phyloP scores from a whole-genome alignment of 2,797 vertebrate genomes.

The Acanthornis magna region DNA sequence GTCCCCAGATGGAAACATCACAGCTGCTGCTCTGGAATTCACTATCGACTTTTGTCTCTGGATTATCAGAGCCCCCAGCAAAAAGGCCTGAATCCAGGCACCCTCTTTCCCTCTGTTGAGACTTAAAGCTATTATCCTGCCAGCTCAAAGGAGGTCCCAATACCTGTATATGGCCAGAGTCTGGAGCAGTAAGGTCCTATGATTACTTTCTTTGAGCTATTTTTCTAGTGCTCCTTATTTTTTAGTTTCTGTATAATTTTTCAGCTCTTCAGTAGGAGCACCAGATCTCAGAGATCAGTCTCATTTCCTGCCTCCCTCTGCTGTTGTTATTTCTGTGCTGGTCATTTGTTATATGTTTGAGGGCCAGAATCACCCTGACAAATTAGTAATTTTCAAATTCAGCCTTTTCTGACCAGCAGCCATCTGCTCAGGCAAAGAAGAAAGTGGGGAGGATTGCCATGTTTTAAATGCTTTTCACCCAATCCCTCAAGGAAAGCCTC shows the following conservation, averaged over 20 bases:
- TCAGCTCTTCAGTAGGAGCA: not conserved
- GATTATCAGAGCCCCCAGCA: slow-evolving; percentile 56
- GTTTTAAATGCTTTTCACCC: slow-evolving; percentile 51
- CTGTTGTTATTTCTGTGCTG: not conserved
- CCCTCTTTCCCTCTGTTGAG: not conserved
- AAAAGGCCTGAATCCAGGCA: slow-evolving; percentile 44
- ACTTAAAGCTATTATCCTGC: slow-evolving; percentile 1
- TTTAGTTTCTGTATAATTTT: not conserved
- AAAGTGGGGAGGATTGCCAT: not conserved
- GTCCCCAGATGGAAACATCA: slow-evolving; percentile 71
- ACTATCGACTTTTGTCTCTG: slow-evolving; percentile 63
- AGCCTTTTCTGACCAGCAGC: slow-evolving; percentile 27
- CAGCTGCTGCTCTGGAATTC: slow-evolving; percentile 68
- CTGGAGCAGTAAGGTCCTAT: not conserved
- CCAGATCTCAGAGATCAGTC: not conserved
- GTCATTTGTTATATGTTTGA: not conserved
- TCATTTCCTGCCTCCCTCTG: not conserved
- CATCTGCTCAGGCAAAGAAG: slow-evolving; percentile 47
- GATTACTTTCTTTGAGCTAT: not conserved
- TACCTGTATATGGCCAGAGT: not conserved
- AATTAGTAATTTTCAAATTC: slow-evolving; percentile 19
- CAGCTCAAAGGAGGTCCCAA: slow-evolving; percentile 9
- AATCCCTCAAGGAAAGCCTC: slow-evolving; percentile 13
- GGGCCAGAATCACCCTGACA: not conserved
- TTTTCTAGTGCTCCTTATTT: not conserved